Evolutionary conservation across 2,797 vertebrate species (phyloP), one percentile per base, ranked within the genome.

Genomic region (Neosilurus hyrtlii): DNA sequence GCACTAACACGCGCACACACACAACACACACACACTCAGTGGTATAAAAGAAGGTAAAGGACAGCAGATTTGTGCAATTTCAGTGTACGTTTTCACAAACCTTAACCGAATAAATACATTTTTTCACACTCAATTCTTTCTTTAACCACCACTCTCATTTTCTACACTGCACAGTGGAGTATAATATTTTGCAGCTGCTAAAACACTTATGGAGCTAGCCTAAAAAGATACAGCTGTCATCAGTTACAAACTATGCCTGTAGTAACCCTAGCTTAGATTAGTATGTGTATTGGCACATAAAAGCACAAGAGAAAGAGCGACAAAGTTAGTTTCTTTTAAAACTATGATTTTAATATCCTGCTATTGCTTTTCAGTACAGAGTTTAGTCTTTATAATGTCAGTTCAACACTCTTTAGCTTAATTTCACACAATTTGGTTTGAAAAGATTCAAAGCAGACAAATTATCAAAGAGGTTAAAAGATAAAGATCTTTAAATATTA

Each of bases 311-410:
- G 93, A 94, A 92, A 91, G 92, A 94, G 94, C 93, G 90, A 94
- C 93, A 93, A 94, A 94, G 93, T 94, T 94, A 90, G 94, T 95
- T 94, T 93, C 91, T 93, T 94, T 92, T 86, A 93, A 92, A 93
- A 91, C 93, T 94, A 93, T 89, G 88, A 90, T 92, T 87, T 94
- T 95, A 94, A 90, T 94, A 87, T 89, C 91, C 87, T 79, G 88
- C 89, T 90, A 87, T 89, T 89, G 89, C 88, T 89, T 89, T 89
- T 88, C 88, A 90, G 87, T 92, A 94, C 93, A 95, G 91, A 92
- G 93, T 94, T 95, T 82, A 90, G 90, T 91, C 87, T 85, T 87
- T 90, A 90, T 92, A 91, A 92, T 92, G 92, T 93, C 93, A 93
- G 83, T 90, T 89, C 90, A 91, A 92, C 91, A 93, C 89, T 89